Conservation (phyloP, 2,888 invertebrate genomes). For the Eupsilia transversa region DNA sequence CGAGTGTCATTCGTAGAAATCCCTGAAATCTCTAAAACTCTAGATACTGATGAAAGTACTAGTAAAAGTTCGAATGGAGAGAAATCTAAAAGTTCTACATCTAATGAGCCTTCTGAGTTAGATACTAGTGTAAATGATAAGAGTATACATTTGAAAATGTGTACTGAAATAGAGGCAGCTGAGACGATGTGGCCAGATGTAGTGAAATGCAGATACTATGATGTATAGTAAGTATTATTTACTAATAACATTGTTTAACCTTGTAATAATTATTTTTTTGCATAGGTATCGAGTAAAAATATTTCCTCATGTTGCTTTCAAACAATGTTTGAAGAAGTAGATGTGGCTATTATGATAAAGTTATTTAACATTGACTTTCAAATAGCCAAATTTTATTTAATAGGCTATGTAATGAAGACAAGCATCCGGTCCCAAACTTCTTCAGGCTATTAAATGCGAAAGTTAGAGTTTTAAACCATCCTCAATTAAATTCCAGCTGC, state of each 20-base stretch:
- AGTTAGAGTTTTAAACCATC: background rate
- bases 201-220: constrained; percentile 92
- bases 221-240: constrained; percentile 92
- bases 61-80: constrained; percentile 51
- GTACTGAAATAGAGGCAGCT: constrained; percentile 81
- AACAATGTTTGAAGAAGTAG: background rate
- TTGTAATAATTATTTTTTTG: background rate
- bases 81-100: constrained; percentile 49
- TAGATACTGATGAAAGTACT: constrained; percentile 46
- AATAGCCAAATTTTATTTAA: background rate
- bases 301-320: background rate
- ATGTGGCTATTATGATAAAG: background rate
- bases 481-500: too few relatives aligned
- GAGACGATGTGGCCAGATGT: constrained; percentile 91
- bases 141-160: constrained; percentile 80
- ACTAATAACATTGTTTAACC: too few relatives aligned
- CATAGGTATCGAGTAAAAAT: background rate
- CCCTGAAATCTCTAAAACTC: constrained; percentile 69
- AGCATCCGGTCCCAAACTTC: background rate
- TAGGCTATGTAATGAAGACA: background rate
- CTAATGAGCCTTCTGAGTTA: constrained; percentile 71
- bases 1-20: constrained; percentile 84
- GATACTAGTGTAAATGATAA: constrained; percentile 80
- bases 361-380: background rate
- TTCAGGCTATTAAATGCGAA: background rate